Base-by-base conservation (phyloP, 2,888 invertebrate species). In the Stratiomys singularior region DNA sequence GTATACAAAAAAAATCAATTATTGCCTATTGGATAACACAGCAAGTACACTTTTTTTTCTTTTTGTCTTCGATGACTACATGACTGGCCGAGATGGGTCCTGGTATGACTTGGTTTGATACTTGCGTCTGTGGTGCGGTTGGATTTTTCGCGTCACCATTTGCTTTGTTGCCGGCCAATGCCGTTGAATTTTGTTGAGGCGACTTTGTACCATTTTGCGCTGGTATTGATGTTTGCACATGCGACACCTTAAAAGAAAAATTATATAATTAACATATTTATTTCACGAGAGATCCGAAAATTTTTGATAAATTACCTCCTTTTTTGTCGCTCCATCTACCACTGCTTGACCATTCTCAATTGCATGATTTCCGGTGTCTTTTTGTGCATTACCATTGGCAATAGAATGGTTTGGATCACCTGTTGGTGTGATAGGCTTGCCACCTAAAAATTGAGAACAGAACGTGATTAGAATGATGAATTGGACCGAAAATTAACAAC, bases 41-140 rank as follows among this genome's bases (percentile, higher is more conserved):
- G 90, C 96, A 96, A 88, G 95, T 94, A 92, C 96, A 96, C 90
- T 96, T 96, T 88, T 94, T 95, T 90, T 96, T 96, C 91, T 96
- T 96, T 90, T 96, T 96, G 86, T 96, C 87, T 78, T 87, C 87
- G 82, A 87, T 92, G 86, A 94, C 94, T 85, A 97, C 95, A 88
- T 94, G 96, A 88, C 96, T 96, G 82, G 96, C 94, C 88, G 95
- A 95, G 84, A 90, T 91, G 72, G 93, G 93, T 85, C 94, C 93
- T 83, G 93, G 93, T 79, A 93, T 92, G 83, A 93, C 92, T 84
- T 87, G 85, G 82, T 87, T 87, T 82, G 87, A 87, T 80, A 87
- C 85, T 83, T 87, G 87, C 81, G 86, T 85, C 82, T 85, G 83
- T 76, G 90, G 83, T 81, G 86, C 85, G 82, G 82, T 85, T 82